Evolutionary conservation across 2,888 invertebrate species (phyloP).

Genomic region (Heliconius charithonia): DNA sequence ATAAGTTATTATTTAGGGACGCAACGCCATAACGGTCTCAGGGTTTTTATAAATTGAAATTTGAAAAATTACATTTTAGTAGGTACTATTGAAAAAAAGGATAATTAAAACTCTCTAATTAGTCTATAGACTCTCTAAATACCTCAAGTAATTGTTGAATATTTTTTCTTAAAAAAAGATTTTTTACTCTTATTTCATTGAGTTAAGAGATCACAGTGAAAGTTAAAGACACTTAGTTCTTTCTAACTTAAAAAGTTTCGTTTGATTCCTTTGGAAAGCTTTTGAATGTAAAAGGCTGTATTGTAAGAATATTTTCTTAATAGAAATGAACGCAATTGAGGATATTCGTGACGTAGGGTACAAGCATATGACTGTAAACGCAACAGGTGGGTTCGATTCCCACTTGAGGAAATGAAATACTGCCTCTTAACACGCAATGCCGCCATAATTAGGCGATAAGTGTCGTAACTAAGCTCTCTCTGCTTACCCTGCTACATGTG

Average conservation of each 20-base stretch:
- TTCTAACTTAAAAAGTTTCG: background rate
- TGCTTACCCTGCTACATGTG: too few species aligned
- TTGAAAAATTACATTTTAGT: background rate
- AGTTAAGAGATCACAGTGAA: background rate
- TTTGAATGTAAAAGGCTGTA: background rate
- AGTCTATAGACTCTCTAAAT: background rate
- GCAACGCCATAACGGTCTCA: background rate
- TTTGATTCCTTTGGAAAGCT: background rate
- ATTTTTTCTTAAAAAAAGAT: background rate
- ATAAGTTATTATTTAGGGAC: background rate
- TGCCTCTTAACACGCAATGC: too few species aligned
- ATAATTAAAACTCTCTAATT: background rate
- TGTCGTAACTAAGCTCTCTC: too few species aligned
- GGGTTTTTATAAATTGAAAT: background rate
- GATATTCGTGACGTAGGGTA: too few species aligned
- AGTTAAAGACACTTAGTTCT: background rate
- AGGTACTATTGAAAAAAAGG: background rate
- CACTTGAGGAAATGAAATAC: background rate
- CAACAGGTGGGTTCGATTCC: background rate
- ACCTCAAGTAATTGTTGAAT: background rate
- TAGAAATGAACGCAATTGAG: background rate
- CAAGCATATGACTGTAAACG: too few species aligned
- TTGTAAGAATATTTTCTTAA: background rate
- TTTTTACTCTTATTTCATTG: background rate
- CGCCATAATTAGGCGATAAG: too few species aligned